Conservation (phyloP, 2,888 invertebrate genomes). For the Drosophila engyochracea region DNA sequence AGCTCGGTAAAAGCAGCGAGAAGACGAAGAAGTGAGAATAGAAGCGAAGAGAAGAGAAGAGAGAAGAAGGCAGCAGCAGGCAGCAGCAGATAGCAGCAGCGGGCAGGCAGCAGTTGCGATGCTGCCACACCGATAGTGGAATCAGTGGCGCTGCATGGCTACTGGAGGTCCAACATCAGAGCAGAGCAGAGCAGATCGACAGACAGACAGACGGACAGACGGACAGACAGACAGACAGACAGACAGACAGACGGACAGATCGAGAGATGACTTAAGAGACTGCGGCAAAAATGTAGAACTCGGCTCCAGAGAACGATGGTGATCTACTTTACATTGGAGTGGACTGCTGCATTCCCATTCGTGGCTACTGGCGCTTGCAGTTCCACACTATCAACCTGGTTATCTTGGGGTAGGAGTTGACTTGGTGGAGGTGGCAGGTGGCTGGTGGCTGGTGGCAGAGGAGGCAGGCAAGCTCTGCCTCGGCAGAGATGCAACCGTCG, state of each 20-base stretch:
- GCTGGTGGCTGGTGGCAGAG: background rate
- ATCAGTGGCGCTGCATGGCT: constrained; percentile 46
- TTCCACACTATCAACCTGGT: constrained; percentile 73
- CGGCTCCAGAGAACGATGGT: constrained; percentile 46
- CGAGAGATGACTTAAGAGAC: constrained; percentile 22
- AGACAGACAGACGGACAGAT: constrained; percentile 10
- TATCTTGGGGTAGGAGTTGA: constrained; percentile 51
- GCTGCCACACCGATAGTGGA: constrained; percentile 64
- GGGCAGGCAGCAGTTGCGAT: constrained; percentile 30
- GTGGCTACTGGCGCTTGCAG: constrained; percentile 71
- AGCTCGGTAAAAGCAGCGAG: constrained; percentile 2
- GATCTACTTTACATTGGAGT: constrained; percentile 78
- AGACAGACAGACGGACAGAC: background rate
- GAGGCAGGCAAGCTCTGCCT: constrained; percentile 6
- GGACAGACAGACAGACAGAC: background rate
- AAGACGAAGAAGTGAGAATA: background rate
- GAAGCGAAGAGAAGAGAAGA: background rate
- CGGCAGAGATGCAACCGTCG: constrained; percentile 67
- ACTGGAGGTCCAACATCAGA: constrained; percentile 55
- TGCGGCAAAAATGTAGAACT: constrained; percentile 17
- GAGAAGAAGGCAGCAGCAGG: constrained; percentile 11
- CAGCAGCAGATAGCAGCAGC: constrained; percentile 13
- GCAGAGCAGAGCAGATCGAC: constrained; percentile 21
- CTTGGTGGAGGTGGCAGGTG: constrained; percentile 1
- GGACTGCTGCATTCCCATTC: constrained; percentile 41